phyloP scores from a whole-genome alignment of 2,113 vertebrate genomes.

The Jaculus jaculus region DNA sequence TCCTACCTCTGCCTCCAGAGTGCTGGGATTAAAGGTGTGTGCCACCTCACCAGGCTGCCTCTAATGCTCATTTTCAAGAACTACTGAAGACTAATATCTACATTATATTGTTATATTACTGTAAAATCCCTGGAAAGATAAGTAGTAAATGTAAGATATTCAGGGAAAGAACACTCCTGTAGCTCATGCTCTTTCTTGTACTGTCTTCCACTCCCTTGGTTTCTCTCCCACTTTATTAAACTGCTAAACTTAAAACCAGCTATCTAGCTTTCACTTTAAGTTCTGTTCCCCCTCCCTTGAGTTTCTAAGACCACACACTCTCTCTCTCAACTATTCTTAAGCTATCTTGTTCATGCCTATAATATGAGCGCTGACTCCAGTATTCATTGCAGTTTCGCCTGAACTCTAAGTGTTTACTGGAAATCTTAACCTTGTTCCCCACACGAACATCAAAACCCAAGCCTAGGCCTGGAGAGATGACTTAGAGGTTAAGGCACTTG shows the following conservation, averaged over 20 bases:
- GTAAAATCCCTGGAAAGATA: conserved; percentile 12
- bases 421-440: conserved; percentile 28
- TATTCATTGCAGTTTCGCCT: conserved; percentile 39
- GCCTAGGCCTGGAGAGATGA: no score
- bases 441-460: conserved; percentile 30
- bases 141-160: conserved; percentile 15
- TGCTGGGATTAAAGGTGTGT: no score
- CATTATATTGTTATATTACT: background rate
- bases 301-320: background rate
- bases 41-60: no score
- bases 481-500: no score
- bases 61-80: conserved; percentile 44
- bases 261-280: background rate
- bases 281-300: background rate
- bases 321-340: conserved; percentile 8
- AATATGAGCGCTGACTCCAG: background rate
- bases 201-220: background rate
- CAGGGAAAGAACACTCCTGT: background rate
- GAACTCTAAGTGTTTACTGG: conserved; percentile 52
- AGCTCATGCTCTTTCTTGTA: background rate
- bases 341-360: background rate
- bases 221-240: conserved; percentile 9
- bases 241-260: background rate
- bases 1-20: no score
- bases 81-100: background rate